Percentiles rank a stretch among this genome's conserved stretches.
Evolutionary conservation across 2,888 invertebrate species (phyloP).

Genomic region (Alcis repandata): DNA sequence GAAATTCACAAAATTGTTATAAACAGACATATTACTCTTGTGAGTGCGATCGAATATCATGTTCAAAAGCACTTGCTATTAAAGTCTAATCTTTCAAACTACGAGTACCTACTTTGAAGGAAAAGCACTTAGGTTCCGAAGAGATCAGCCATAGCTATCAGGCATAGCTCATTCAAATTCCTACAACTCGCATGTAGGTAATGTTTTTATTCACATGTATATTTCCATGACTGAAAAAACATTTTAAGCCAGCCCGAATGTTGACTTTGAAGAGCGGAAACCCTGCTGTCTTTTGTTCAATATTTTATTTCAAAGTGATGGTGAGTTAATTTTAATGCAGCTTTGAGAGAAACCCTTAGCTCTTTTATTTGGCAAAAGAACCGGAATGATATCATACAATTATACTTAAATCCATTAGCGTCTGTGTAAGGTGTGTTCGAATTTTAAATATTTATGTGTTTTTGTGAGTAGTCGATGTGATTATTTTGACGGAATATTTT

Average conservation of each 20-base stretch:
- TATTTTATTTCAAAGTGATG: conserved; percentile 2
- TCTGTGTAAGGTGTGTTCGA: too few relatives aligned
- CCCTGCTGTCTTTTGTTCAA: not conserved
- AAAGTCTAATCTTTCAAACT: not conserved
- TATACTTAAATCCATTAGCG: not conserved
- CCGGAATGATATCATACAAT: not conserved
- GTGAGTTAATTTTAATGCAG: not conserved
- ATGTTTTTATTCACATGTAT: not conserved
- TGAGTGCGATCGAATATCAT: not conserved
- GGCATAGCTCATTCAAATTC: not conserved
- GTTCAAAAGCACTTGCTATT: not conserved
- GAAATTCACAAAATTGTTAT: not conserved
- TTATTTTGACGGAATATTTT: too few relatives aligned
- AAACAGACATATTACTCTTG: not conserved
- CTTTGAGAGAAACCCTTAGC: not conserved
- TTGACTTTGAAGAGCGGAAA: conserved; percentile 1
- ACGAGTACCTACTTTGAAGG: not conserved
- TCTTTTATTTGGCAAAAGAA: not conserved
- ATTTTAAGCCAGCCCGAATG: not conserved
- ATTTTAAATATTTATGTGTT: too few relatives aligned
- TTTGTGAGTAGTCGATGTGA: too few relatives aligned
- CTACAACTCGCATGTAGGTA: too few relatives aligned
- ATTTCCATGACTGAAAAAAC: not conserved
- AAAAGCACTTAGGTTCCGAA: not conserved
- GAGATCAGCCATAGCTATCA: not conserved